phyloP scores from a whole-genome alignment of 2,888 invertebrate genomes.

The Mythimna pallens region DNA sequence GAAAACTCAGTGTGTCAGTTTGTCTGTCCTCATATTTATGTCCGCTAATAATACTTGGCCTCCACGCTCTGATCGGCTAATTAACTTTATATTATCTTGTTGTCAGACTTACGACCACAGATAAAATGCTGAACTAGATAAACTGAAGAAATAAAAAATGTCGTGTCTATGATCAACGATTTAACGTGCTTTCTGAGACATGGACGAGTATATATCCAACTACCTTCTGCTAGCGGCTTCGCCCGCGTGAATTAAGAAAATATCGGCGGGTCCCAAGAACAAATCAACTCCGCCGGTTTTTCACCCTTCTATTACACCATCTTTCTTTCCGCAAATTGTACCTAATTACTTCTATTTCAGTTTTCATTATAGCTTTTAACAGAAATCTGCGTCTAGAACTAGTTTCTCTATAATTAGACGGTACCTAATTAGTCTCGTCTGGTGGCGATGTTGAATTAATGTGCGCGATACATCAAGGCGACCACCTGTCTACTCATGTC shows the following conservation, averaged over 20 bases:
- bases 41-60: slow-evolving; percentile 42
- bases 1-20: neutral
- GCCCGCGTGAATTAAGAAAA: too few relatives aligned
- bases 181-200: too few relatives aligned
- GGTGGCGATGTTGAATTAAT: slow-evolving; percentile 27
- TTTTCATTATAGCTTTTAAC: neutral
- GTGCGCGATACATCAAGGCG: slow-evolving; percentile 34
- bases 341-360: neutral
- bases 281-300: too few relatives aligned
- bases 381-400: neutral
- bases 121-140: slow-evolving; percentile 7
- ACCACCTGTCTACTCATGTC: slow-evolving; percentile 38
- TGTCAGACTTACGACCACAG: slow-evolving; percentile 1
- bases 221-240: too few relatives aligned
- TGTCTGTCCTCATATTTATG: slow-evolving; percentile 7
- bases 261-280: too few relatives aligned
- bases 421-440: slow-evolving; percentile 32
- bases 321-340: neutral
- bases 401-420: slow-evolving; percentile 32
- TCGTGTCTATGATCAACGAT: too few relatives aligned
- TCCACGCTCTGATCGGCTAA: slow-evolving; percentile 38
- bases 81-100: slow-evolving; percentile 27
- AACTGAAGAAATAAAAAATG: neutral
- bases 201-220: too few relatives aligned
- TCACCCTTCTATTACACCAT: too few relatives aligned